Evolutionary conservation across 2,888 invertebrate genomes (phyloP), one percentile per base, ranked within the genome.

Genomic region (Diadegma fenestrale): DNA sequence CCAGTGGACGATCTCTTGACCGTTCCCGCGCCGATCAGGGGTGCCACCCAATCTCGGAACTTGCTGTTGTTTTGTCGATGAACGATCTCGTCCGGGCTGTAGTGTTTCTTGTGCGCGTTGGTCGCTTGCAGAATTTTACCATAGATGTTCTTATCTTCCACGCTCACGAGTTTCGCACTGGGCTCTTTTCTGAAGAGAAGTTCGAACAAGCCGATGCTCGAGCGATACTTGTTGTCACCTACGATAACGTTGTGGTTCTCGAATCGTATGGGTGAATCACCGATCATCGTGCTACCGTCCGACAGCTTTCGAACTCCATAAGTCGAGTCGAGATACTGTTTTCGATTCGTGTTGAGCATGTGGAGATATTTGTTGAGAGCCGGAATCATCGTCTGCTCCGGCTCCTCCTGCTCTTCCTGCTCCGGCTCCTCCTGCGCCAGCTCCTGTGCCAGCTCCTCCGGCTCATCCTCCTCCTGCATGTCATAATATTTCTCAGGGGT

Each of bases 171-270:
- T 33, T 66, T 0, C 2, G 48, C 7, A 66, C 75, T 63, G 19
- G 86, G 86, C 41, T 77, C 68, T 41, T 82, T 84, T 54, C 76
- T 48, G 68, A 82, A 84, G 26, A 86, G 61, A 12, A 86, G 69
- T 71, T 84, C 82, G 22, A 84, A 69, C 68, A 82, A 37, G n/a
- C 82, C 82, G 8, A 54, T 10, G 33, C 41, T 80, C 51, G 30
- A 8, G 0, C 5, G 54, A 33, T 78, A 84, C 43, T 69, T 73
- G 14, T 26, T 41, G 26, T 84, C 17, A 48, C 75, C 69, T 37
- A 78, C 71, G 51, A 45, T 68, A 33, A 84, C 68, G 43, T 54
- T 37, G n/a, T 80, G n/a, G 19, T 81, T 64, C 6, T 37, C 69
- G n/a, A 84, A 84, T 48, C 17, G 22, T 69, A 79, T 54, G 33